phyloP scores from a whole-genome alignment of 2,113 vertebrate genomes.

The Amazona vittata region DNA sequence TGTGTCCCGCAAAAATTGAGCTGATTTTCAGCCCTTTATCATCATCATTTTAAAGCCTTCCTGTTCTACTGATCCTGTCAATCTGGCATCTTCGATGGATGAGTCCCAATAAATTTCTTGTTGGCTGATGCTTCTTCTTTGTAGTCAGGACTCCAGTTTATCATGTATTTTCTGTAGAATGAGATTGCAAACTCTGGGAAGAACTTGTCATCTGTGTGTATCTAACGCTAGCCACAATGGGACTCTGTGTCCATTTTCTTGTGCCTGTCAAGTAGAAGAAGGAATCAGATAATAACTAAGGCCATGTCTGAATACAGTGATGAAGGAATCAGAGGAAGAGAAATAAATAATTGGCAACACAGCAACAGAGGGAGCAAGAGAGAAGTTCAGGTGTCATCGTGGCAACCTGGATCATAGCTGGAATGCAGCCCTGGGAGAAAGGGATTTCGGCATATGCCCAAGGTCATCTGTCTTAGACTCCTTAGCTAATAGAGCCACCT shows the following conservation, averaged over 20 bases:
- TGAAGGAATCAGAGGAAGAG: neutral
- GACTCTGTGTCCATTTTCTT: neutral
- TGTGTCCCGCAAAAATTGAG: neutral
- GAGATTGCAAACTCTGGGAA: neutral
- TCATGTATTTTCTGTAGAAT: neutral
- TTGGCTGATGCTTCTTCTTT: neutral
- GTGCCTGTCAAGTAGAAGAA: neutral
- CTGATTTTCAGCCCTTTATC: neutral
- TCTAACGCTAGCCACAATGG: no score
- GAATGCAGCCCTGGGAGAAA: neutral
- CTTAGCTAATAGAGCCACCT: neutral
- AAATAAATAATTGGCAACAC: neutral
- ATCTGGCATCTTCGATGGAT: neutral
- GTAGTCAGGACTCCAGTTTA: fast-evolving
- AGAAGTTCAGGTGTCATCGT: neutral
- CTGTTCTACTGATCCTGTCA: neutral
- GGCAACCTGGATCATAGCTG: neutral
- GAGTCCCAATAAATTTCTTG: neutral
- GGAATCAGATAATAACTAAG: neutral
- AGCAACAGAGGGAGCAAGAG: neutral
- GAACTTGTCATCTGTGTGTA: neutral
- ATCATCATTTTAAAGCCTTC: neutral
- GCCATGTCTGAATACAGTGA: neutral
- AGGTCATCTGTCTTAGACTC: neutral
- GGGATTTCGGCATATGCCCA: neutral